phyloP scores from a whole-genome alignment of 1,140 invertebrate genomes.

The Platorchestia sp. region DNA sequence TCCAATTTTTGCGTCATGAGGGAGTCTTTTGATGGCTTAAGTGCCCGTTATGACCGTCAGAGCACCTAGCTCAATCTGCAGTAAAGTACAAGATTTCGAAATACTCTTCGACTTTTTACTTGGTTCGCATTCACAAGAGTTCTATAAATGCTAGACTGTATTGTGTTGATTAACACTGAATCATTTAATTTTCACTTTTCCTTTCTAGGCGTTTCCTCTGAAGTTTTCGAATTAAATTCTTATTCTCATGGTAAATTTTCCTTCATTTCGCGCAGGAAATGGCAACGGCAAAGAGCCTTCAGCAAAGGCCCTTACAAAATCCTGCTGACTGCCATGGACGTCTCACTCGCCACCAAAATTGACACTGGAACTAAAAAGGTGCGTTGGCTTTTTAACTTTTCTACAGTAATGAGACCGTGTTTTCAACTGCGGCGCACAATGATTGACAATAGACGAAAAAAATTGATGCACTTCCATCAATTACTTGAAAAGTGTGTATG shows the following conservation, averaged over 20 bases:
- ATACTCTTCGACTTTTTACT: neutral
- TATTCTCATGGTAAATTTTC: neutral
- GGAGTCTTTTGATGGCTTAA: too few species aligned
- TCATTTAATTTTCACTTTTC: neutral
- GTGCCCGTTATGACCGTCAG: too few species aligned
- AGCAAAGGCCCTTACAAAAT: slow-evolving; percentile 83
- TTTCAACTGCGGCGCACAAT: too few species aligned
- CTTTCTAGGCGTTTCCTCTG: neutral
- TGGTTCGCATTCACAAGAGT: too few species aligned
- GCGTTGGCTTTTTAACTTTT: neutral
- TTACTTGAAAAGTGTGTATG: too few species aligned
- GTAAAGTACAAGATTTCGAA: neutral
- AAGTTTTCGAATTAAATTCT: neutral
- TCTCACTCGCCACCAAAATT: slow-evolving; percentile 77
- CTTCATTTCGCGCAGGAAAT: slow-evolving; percentile 70
- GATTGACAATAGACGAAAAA: too few species aligned
- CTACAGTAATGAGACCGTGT: too few species aligned
- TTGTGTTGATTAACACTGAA: neutral
- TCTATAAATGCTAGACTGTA: neutral
- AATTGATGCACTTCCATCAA: too few species aligned
- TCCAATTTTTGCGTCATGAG: neutral
- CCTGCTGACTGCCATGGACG: slow-evolving; percentile 80
- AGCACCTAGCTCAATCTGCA: too few species aligned
- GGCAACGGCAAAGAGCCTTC: slow-evolving; percentile 76
- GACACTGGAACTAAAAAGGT: slow-evolving; percentile 70